phyloP scores from a whole-genome alignment of 2,113 vertebrate genomes.

The Phalacrocorax pelagicus region DNA sequence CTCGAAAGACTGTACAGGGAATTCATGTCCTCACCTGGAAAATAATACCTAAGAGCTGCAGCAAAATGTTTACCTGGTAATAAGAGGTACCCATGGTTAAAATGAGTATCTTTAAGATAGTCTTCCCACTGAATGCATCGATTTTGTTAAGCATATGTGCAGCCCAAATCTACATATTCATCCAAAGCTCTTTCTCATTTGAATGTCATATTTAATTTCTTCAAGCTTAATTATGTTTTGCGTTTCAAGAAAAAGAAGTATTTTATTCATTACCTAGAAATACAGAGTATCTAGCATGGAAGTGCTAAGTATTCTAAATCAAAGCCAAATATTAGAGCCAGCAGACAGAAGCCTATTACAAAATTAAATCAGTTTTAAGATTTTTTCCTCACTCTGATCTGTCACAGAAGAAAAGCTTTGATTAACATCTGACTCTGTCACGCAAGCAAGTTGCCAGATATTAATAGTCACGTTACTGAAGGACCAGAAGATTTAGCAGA shows the following conservation, averaged over 20 bases:
- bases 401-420: constrained; percentile 38
- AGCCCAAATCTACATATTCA: constrained; percentile 26
- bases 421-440: constrained; percentile 38
- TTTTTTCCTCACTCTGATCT: constrained; percentile 43
- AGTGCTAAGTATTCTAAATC: constrained; percentile 51
- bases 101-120: not conserved
- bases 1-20: not conserved
- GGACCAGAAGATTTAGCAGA: constrained; percentile 12
- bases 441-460: constrained; percentile 26
- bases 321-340: constrained; percentile 54
- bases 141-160: not conserved
- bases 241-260: not conserved
- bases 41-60: not conserved
- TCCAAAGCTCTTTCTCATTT: constrained; percentile 33
- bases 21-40: not conserved
- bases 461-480: not conserved
- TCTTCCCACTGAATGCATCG: not conserved
- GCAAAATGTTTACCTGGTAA: not conserved
- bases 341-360: constrained; percentile 52
- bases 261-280: constrained; percentile 59
- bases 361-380: constrained; percentile 60
- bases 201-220: constrained; percentile 55
- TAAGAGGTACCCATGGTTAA: not conserved
- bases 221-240: constrained; percentile 52
- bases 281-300: not conserved